Evolutionary conservation across 2,888 invertebrate genomes (phyloP), one percentile per base, ranked within the genome.

Genomic region (Cantharis rustica): DNA sequence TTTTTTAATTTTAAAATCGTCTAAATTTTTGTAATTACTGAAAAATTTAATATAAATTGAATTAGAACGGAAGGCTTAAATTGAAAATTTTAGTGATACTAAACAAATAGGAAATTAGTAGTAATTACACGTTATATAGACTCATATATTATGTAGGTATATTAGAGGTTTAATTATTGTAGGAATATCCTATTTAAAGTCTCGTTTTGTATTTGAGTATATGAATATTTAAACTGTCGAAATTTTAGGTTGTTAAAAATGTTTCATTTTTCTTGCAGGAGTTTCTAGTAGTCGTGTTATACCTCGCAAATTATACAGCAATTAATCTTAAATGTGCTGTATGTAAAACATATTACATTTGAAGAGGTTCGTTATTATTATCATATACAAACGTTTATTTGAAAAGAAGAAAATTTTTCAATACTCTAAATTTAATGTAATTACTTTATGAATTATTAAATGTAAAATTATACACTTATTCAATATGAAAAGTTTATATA

Each of bases 251-350:
- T 75, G 75, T 69, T 75, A 27, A 75, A 75, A 61, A 61, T 71
- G 75, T 71, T 75, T 75, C 75, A 71, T 75, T 75, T 75, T 75
- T 75, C 75, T 71, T 75, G 71, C 75, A 75, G 68, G 71, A 61
- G 16, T 47, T 31, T 27, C 64, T 68, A 66, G 66, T 72, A 66
- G 62, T 31, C 31, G 31, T 62, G 66, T 15, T 66, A 71, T 23
- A 61, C 15, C 47, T 31, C 73, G 20, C 71, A 73, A 75, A 77
- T 77, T 77, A 77, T 74, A 77, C 74, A 77, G 77, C 74, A 74
- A 77, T 77, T 77, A 76, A 70, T 62, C 64, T 71, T 72, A 74
- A 77, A 77, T 77, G 69, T 68, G 73, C 62, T 73, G 71, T 71
- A 73, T 73, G 70, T 68, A 73, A 76, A 62, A 68, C 72, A 73